Evolutionary conservation across 2,888 invertebrate genomes (phyloP), one percentile per base, ranked within the genome.

Genomic region (Philaethria dido): DNA sequence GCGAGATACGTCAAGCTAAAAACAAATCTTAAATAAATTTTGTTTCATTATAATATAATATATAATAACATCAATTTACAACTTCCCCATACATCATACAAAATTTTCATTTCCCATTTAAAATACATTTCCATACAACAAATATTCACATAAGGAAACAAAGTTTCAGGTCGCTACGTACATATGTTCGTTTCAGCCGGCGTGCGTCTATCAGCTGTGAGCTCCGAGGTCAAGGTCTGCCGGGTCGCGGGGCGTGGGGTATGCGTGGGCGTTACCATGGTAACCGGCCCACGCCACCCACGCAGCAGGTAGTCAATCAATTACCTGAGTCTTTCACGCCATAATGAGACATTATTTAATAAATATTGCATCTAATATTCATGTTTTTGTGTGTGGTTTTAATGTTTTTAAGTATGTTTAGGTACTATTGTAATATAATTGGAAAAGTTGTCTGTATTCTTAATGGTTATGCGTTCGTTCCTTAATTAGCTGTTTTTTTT

Each of bases 211-310:
- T 88, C 90, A 87, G 88, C 88, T 89, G 88, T 71, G 50, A 87
- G 88, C 88, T 89, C 87, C 70, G 81, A 80, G 84, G 90, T 91
- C 92, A 92, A 92, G 92, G 92, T 86, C 76, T 82, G 72, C 87
- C 85, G 88, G 90, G 89, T 90, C 90, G 88, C 69, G 45, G 73
- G 57, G 60, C 73, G 55, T 65, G 50, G 71, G 63, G 74, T 73
- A 72, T 76, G 72, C 87, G 90, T 89, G 80, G 90, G 89, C 83
- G 90, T 88, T 80, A 59, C 83, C 87, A 89, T 91, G 84, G 82
- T 80, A 86, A 89, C 89, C 81, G 73, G 80, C 88, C 88, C 81
- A 86, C 88, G 85, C 86, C 87, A 74, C 88, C 91, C 82, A 82
- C 85, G 78, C 76, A 75, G 75, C 84, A 87, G 88, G 88, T 88